phyloP scores from a whole-genome alignment of 2,888 invertebrate species.

The Troides oblongomaculatus region DNA sequence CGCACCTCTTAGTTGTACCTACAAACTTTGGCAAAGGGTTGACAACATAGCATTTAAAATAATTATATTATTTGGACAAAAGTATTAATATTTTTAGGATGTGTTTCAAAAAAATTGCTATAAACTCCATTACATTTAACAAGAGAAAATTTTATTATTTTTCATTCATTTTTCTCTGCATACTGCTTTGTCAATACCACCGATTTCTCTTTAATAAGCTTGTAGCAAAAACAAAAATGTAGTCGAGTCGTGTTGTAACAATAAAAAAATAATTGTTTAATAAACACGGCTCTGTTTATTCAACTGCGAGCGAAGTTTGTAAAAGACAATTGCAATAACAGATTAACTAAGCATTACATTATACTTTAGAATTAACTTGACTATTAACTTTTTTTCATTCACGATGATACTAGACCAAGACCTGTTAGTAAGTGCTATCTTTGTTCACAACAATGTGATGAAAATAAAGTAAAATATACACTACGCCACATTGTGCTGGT shows the following conservation, averaged over 20 bases:
- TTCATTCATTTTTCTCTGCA: no score
- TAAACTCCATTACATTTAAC: no score
- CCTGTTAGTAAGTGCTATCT: no score
- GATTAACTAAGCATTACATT: not conserved
- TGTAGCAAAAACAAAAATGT: not conserved
- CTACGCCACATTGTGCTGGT: no score
- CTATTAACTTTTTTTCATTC: not conserved
- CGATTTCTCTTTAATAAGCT: not conserved
- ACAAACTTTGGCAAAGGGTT: conserved; percentile 20
- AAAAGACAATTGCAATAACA: not conserved
- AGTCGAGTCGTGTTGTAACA: not conserved
- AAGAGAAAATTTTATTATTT: no score
- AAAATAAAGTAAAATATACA: no score
- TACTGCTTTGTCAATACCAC: not conserved
- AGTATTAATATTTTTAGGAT: not conserved
- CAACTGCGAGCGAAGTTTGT: not conserved
- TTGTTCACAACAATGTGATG: no score
- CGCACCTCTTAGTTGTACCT: conserved; percentile 28
- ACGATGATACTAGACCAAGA: no score
- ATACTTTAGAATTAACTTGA: not conserved
- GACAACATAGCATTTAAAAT: conserved; percentile 10
- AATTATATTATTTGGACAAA: not conserved
- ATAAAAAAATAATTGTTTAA: not conserved
- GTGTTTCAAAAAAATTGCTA: no score
- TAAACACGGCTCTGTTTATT: not conserved